phyloP scores from a whole-genome alignment of 2,797 vertebrate species.

The Falco columbarius region DNA sequence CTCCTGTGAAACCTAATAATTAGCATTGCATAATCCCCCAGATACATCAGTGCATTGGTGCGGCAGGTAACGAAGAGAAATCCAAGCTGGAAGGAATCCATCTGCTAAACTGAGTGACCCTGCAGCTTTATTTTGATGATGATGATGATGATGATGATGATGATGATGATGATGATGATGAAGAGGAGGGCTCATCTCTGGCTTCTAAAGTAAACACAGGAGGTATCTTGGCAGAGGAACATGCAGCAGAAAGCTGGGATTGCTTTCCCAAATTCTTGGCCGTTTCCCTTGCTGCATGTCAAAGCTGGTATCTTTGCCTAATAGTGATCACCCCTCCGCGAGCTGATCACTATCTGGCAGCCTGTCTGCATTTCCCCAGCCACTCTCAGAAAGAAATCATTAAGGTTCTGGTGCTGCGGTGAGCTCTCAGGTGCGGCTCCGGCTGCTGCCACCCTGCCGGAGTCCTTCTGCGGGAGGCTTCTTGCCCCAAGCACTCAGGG shows the following conservation, averaged over 20 bases:
- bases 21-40: not conserved
- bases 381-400: conserved; percentile 52
- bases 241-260: conserved; percentile 3
- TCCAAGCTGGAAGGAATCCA: conserved; percentile 30
- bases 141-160: too few species aligned
- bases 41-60: not conserved
- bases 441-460: not conserved
- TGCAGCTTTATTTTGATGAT: conserved; percentile 19
- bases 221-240: conserved; percentile 58
- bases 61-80: conserved; percentile 15
- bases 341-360: conserved; percentile 56
- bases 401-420: not conserved
- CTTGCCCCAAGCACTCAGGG: not conserved
- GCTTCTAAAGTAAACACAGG: conserved; percentile 64
- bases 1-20: conserved; percentile 2
- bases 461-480: not conserved
- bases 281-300: conserved; percentile 54
- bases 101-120: conserved; percentile 34
- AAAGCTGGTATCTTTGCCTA: conserved; percentile 65
- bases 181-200: conserved; percentile 18
- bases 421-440: not conserved
- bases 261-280: conserved; percentile 58
- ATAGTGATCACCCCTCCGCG: conserved; percentile 9
- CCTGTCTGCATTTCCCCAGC: conserved; percentile 39
- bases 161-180: not conserved